phyloP scores from a whole-genome alignment of 2,797 vertebrate species.

The Tachyglossus aculeatus region DNA sequence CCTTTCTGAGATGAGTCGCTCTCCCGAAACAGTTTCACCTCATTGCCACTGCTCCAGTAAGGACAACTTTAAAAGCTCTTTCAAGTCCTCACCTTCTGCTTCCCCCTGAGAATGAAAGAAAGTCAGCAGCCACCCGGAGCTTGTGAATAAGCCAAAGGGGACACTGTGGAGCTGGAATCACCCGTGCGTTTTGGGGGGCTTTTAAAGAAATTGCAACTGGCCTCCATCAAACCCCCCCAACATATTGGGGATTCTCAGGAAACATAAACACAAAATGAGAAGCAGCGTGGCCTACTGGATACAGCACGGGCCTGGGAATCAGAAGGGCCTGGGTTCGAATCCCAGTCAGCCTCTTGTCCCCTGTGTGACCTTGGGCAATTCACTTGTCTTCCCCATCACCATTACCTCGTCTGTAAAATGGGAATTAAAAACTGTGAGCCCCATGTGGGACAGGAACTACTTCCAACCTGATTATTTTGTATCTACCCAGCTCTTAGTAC shows the following conservation, averaged over 20 bases:
- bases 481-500: no score
- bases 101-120: background rate
- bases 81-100: background rate
- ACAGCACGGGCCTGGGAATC: background rate
- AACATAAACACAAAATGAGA: background rate
- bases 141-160: background rate
- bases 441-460: no score
- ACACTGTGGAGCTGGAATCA: no score
- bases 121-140: background rate
- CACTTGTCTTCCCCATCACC: no score
- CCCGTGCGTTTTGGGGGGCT: conserved; percentile 1
- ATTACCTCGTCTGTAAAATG: no score
- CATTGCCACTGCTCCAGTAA: background rate
- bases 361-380: background rate
- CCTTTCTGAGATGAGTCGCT: conserved; percentile 2
- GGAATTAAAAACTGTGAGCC: no score
- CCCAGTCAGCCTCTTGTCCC: background rate
- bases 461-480: no score
- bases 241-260: background rate
- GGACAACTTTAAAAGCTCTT: conserved; percentile 29
- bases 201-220: background rate
- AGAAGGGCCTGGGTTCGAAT: background rate
- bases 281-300: background rate
- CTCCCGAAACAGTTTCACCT: conserved; percentile 19
- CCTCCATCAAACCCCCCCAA: background rate